Evolutionary conservation across 2,888 invertebrate genomes (phyloP).

Genomic region (Palloptera scutellata): DNA sequence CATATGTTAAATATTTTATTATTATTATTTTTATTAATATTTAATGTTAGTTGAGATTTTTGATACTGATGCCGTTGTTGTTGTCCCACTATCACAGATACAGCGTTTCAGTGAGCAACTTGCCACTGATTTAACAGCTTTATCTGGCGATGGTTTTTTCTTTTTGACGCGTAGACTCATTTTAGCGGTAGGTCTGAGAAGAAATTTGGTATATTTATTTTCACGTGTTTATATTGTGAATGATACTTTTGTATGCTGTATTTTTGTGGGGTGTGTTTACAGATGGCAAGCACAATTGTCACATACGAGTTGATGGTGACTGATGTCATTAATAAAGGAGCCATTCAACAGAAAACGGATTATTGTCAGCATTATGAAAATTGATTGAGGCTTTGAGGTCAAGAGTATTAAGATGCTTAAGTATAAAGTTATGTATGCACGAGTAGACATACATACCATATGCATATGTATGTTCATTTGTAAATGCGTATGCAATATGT

Average conservation of each 20-base stretch:
- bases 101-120: constrained; percentile 58
- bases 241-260: not conserved
- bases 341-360: constrained; percentile 49
- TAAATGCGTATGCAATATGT: too few species aligned
- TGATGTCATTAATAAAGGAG: constrained; percentile 59
- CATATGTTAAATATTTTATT: not conserved
- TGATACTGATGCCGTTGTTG: not conserved
- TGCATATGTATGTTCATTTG: too few species aligned
- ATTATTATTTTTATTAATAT: not conserved
- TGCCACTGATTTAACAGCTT: constrained; percentile 54
- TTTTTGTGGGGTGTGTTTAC: constrained; percentile 41
- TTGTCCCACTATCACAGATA: constrained; percentile 45
- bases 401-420: not conserved
- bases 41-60: not conserved
- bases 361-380: constrained; percentile 47
- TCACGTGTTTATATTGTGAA: not conserved
- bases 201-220: not conserved
- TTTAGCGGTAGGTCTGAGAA: constrained; percentile 47
- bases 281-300: constrained; percentile 71
- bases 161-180: constrained; percentile 58
- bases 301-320: constrained; percentile 74
- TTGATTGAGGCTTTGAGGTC: constrained; percentile 1
- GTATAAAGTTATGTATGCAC: not conserved
- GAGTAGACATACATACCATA: too few species aligned
- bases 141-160: constrained; percentile 58